Percentiles rank a stretch among this genome's conserved stretches.
Evolutionary conservation across 2,113 vertebrate species (phyloP).

Genomic region (Mirza zaza): DNA sequence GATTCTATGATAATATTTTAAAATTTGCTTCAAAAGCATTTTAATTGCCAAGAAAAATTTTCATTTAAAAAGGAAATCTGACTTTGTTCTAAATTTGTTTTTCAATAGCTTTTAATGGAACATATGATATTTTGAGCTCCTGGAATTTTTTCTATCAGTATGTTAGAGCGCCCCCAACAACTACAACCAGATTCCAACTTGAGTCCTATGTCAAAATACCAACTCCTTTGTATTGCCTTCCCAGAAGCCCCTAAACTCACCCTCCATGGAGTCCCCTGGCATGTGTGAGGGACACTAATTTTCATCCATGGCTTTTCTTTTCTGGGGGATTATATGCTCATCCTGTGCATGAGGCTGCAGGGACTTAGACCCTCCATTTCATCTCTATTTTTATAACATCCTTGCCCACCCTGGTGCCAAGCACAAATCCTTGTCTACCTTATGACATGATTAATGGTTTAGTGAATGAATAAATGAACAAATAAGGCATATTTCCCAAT

Average conservation of each 20-base stretch:
- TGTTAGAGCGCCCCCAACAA: not conserved
- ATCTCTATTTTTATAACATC: not conserved
- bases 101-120: not conserved
- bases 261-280: not conserved
- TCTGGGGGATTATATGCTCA: not conserved
- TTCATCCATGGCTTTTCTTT: not conserved
- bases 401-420: not conserved
- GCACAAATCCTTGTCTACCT: not conserved
- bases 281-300: not conserved
- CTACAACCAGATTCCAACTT: not conserved
- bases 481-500: not conserved
- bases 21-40: conserved; percentile 6
- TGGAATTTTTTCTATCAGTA: not conserved
- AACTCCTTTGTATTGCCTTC: not conserved
- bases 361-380: not conserved
- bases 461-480: not conserved
- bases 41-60: not conserved
- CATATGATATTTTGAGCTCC: not conserved
- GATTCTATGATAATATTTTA: not conserved
- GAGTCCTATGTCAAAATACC: not conserved
- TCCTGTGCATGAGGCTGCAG: not conserved
- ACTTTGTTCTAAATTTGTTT: conserved; percentile 37
- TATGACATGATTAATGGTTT: not conserved
- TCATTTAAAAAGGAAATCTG: conserved; percentile 13
- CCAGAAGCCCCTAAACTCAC: not conserved